Base-by-base conservation (phyloP, 1,140 invertebrate genomes). In the Trichonephila inaurata region DNA sequence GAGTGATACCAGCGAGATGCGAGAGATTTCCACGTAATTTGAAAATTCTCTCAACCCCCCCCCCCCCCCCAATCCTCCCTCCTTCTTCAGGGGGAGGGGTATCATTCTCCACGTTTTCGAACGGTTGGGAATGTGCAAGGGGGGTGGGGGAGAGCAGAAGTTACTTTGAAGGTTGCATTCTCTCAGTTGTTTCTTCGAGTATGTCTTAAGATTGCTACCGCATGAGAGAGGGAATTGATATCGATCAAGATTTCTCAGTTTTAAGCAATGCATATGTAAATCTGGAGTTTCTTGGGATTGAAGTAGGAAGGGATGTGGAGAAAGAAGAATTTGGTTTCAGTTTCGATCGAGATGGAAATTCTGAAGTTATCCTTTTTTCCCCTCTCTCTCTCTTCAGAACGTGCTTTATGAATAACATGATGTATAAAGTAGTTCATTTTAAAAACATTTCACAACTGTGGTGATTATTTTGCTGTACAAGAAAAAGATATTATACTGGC, bases 1-100 rank as follows among this genome's bases (percentile, higher is more conserved):
- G 66, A 12, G 24, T 24, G 66, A 64, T 88, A 33, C 60, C 5
- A 40, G 86, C 14, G 40, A 61, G 82, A 85, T 60, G 21, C 18
- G 51, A 24, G 82, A 85, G 82, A 85, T 85, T 85, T 85, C 12
- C 44, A 24, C 82, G 51, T 85, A 85, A 85, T 85, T 85, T 60
- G 82, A 85, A 85, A 85, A 85, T 33, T 61, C 44, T 51, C 51
- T 51, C 51, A 51, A 51, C 2, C 51, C 51, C 82, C 58, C 82
- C 24, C n/a, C n/a, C n/a, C n/a, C n/a, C n/a, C n/a, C n/a, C n/a
- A n/a, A n/a, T 16, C 24, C 58, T 24, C 18, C 51, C 51, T 21
- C 44, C 21, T 44, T 85, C 19, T 58, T 85, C 28, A 24, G 8
- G 0, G 44, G 40, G 82, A 8, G 82, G 51, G 58, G 82, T 16